Base-by-base conservation (phyloP, 2,888 invertebrate species). In the Chalcis sispes region DNA sequence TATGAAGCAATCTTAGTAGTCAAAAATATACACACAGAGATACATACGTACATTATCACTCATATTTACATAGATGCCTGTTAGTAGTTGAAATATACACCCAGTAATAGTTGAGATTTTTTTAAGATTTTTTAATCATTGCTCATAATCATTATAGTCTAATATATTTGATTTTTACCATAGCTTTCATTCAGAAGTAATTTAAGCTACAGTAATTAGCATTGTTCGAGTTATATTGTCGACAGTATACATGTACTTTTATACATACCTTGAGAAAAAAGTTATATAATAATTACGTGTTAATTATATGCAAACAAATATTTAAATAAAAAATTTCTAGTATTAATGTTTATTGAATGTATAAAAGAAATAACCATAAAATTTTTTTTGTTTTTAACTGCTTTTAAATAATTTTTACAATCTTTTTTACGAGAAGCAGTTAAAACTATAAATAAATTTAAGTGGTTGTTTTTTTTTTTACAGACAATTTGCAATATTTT, bases 1-100 rank as follows among this genome's bases (percentile, higher is more conserved):
- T 69, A 54, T 20, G 8, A 69, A 77, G 65, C 77, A 77, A 73
- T 77, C 64, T 59, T 64, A 7, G 54, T 56, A 72, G 20, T 13
- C 42, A 58, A 65, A 10, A 66, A 15, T 62, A 62, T 62, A 54
- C n/a, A 54, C 13, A 29, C 59, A 74, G 27, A 62, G n/a, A 71
- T 15, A 61, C 18, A 67, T n/a, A 61, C 20, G 25, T 61, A 62
- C 54, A 65, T 32, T 54, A 27, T 70, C 54, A 62, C 36, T 61
- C 46, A 56, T 48, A 54, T 66, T 75, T 70, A 36, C 52, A 25
- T 65, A 69, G 58, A 40, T 59, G 65, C 54, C 66, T 46, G 13
- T 54, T 61, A 70, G 27, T 58, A 48, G 32, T 72, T 71, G 18
- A 62, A 66, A 66, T 15, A 20, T 23, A 48, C n/a, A 29, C 27